Percentiles rank a stretch among this genome's conserved stretches.
phyloP scores from a whole-genome alignment of 2,113 vertebrate species.

The Lichenostomus cassidix region DNA sequence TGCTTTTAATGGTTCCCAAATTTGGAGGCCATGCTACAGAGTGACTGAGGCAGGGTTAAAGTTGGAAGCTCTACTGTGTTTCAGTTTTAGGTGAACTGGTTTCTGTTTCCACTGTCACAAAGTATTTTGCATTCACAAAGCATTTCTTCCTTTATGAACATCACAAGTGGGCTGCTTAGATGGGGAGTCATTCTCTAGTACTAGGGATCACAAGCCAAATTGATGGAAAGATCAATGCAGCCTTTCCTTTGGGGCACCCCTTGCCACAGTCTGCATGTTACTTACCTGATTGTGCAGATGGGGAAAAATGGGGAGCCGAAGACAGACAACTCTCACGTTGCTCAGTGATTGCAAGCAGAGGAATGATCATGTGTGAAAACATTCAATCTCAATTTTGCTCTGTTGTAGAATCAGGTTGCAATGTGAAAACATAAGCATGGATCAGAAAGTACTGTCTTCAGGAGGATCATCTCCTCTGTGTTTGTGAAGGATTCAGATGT shows the following conservation, averaged over 20 bases:
- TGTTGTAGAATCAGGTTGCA: not conserved
- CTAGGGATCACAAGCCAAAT: not conserved
- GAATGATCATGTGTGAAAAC: not conserved
- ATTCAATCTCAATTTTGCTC: not conserved
- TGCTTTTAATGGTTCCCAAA: not conserved
- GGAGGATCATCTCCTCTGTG: not conserved
- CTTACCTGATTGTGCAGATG: not conserved
- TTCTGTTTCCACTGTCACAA: not conserved
- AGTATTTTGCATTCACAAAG: not conserved
- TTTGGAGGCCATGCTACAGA: not conserved
- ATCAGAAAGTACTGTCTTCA: not conserved
- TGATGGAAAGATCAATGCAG: not conserved
- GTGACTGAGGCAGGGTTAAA: not conserved
- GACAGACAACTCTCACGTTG: not conserved
- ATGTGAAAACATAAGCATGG: not conserved
- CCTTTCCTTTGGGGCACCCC: not conserved
- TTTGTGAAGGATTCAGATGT: not conserved
- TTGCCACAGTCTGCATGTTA: not conserved
- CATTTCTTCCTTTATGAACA: not conserved
- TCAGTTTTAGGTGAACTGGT: not conserved
- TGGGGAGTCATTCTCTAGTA: not conserved
- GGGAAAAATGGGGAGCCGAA: not conserved
- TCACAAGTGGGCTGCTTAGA: not conserved
- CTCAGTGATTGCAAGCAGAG: not conserved
- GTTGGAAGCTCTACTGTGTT: not conserved